Conservation (phyloP, 2,888 invertebrate genomes). For the Temnothorax unifasciatus region DNA sequence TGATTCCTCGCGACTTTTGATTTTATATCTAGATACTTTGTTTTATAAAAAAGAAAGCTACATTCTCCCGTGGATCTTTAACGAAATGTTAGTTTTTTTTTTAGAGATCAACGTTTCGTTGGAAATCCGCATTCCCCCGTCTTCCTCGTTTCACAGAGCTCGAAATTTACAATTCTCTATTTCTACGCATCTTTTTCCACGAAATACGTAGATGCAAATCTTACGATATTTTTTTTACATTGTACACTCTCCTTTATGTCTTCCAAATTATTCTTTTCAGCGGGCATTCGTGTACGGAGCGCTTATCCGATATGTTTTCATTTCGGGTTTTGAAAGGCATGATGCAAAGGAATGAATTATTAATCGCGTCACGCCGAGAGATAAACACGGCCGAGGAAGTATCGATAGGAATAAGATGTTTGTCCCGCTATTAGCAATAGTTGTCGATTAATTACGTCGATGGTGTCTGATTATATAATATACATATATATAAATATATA, state of each 20-base stretch:
- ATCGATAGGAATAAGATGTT: constrained; percentile 30
- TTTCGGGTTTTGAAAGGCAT: neutral
- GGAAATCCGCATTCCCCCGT: neutral
- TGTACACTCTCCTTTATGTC: neutral
- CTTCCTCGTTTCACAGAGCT: neutral
- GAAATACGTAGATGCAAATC: constrained; percentile 11
- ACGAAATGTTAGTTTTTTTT: too few relatives aligned
- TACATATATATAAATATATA: neutral
- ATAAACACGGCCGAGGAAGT: neutral
- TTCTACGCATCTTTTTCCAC: neutral
- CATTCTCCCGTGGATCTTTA: neutral
- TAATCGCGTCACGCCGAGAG: constrained; percentile 9
- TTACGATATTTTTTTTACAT: neutral
- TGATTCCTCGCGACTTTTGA: neutral
- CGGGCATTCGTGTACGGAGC: neutral
- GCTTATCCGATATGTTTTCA: neutral
- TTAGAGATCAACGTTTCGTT: neutral
- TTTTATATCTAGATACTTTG: neutral
- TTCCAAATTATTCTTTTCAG: constrained; percentile 32
- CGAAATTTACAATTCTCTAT: neutral
- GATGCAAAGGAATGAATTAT: constrained; percentile 17
- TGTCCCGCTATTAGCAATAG: constrained; percentile 37
- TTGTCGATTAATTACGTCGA: constrained; percentile 39
- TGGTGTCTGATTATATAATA: constrained; percentile 37
- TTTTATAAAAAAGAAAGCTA: neutral